These are phyloP conservation scores for Spodoptera frugiperda DNA, from an alignment of 1,140 invertebrate genomes.

Conservation along the genomic window DNA sequence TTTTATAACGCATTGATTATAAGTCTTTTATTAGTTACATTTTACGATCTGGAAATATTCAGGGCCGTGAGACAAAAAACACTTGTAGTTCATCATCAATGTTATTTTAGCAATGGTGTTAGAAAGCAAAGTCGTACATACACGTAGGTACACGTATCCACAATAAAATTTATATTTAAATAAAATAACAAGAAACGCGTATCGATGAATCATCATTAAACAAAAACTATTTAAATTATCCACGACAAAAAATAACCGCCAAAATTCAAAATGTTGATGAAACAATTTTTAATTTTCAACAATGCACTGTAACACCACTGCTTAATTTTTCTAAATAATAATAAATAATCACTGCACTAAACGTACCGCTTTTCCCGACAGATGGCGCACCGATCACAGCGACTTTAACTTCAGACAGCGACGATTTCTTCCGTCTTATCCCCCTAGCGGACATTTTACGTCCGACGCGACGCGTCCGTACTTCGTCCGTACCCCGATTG, in stretches of 20 bases:
- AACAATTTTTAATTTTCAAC: not conserved
- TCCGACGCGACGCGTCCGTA: constrained; percentile 61
- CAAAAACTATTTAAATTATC: not conserved
- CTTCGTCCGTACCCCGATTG: constrained; percentile 51
- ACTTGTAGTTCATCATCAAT: constrained; percentile 48
- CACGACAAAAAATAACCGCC: too few relatives aligned
- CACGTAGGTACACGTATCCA: constrained; percentile 16
- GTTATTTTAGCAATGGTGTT: constrained; percentile 49
- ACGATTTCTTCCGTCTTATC: constrained; percentile 95
- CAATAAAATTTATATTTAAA: constrained; percentile 24
- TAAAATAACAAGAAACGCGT: not conserved
- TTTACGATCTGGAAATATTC: constrained; percentile 48
- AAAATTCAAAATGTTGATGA: not conserved
- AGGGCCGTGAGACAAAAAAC: constrained; percentile 41
- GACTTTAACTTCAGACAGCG: constrained; percentile 95
- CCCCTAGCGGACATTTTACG: constrained; percentile 89
- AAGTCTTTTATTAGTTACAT: constrained; percentile 43
- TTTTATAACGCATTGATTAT: constrained; percentile 47
- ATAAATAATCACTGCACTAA: constrained; percentile 33
- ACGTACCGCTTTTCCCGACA: constrained; percentile 95
- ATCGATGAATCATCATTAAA: constrained; percentile 2
- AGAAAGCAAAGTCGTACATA: constrained; percentile 49
- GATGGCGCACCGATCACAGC: constrained; percentile 94
- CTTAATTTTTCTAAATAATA: not conserved
- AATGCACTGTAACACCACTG: not conserved